Evolutionary conservation across 2,888 invertebrate genomes (phyloP).

Genomic region (Hanleya hanleyi): DNA sequence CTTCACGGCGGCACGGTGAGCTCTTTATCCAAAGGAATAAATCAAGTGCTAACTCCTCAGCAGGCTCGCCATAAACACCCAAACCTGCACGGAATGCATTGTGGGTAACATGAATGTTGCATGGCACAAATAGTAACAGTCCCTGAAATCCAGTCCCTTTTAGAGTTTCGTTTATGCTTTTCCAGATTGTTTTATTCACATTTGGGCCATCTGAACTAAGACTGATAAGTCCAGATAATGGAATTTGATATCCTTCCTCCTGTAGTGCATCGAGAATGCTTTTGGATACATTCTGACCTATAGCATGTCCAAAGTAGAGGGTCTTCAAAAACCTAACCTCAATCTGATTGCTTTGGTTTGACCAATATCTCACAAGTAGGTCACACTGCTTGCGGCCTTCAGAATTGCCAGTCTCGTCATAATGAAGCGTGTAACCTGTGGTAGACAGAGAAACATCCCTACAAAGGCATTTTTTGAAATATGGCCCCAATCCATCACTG

Average conservation of each 20-base stretch:
- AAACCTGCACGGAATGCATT: constrained; percentile 35
- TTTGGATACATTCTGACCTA: constrained; percentile 24
- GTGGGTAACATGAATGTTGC: constrained; percentile 37
- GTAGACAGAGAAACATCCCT: neutral
- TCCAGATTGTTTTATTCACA: constrained; percentile 43
- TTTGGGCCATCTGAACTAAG: constrained; percentile 42
- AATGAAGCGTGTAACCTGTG: constrained; percentile 22
- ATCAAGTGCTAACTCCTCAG: constrained; percentile 35
- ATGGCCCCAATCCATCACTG: constrained; percentile 38
- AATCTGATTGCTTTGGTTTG: constrained; percentile 19
- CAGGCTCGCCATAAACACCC: constrained; percentile 27
- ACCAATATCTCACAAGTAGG: constrained; percentile 32
- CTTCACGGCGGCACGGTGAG: constrained; percentile 36
- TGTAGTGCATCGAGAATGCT: constrained; percentile 24
- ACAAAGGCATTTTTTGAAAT: constrained; percentile 25
- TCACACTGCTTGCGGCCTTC: constrained; percentile 35
- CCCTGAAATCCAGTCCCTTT: constrained; percentile 21
- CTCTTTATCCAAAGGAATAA: constrained; percentile 37
- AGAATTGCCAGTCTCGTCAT: constrained; percentile 30
- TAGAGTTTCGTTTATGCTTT: no score
- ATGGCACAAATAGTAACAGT: constrained; percentile 31
- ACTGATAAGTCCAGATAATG: constrained; percentile 16
- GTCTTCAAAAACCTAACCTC: constrained; percentile 26
- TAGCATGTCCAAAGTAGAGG: constrained; percentile 41
- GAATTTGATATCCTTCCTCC: constrained; percentile 22